phyloP scores from a whole-genome alignment of 2,888 invertebrate genomes.

The Ormyrus labotus region DNA sequence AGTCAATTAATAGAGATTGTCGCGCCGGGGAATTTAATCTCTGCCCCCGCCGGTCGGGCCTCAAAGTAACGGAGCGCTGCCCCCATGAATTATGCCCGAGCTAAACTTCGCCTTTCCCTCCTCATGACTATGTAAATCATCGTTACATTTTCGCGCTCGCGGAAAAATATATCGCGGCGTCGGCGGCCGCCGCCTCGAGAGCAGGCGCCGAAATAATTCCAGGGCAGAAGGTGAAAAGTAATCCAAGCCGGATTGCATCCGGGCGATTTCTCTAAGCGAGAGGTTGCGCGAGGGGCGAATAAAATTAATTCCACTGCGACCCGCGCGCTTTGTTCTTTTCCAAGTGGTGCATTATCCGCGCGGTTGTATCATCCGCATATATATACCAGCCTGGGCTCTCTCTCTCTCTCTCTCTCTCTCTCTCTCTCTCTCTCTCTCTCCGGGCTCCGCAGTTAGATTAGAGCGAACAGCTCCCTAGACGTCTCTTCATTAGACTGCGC shows the following conservation, averaged over 20 bases:
- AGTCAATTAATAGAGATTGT: slow-evolving; percentile 55
- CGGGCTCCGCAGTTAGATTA: slow-evolving; percentile 67
- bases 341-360: slow-evolving; percentile 32
- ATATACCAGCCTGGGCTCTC: too few species aligned
- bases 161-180: slow-evolving; percentile 47
- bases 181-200: too few species aligned
- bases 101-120: slow-evolving; percentile 11
- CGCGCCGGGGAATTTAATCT: slow-evolving; percentile 51
- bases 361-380: slow-evolving; percentile 34
- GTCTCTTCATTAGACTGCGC: slow-evolving; percentile 70
- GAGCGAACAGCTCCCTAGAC: slow-evolving; percentile 72
- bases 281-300: slow-evolving; percentile 40
- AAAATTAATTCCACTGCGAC: slow-evolving; percentile 60
- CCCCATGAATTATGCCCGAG: slow-evolving; percentile 45
- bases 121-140: slow-evolving; percentile 58
- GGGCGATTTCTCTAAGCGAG: slow-evolving; percentile 18
- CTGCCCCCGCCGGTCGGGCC: not conserved
- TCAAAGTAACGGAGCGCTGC: slow-evolving; percentile 7
- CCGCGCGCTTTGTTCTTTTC: not conserved
- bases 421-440: too few species aligned
- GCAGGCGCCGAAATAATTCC: too few species aligned
- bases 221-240: slow-evolving; percentile 24
- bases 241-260: slow-evolving; percentile 1
- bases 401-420: too few species aligned
- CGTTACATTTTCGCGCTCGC: slow-evolving; percentile 52